These are phyloP conservation scores for Thymallus thymallus DNA, from an alignment of 2,113 vertebrate genomes.

Conservation along the genomic window DNA sequence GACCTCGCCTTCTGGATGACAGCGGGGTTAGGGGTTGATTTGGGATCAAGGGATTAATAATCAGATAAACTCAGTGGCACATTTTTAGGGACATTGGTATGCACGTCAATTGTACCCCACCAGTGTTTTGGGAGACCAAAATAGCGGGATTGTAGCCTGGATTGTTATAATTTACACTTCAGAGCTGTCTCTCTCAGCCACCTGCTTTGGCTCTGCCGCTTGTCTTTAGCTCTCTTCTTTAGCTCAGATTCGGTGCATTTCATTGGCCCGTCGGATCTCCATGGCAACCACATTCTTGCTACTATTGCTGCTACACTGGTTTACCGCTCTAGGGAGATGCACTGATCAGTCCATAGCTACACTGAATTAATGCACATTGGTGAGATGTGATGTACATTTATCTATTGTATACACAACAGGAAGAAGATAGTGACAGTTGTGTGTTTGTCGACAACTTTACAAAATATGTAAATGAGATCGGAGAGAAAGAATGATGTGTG, in stretches of 20 bases:
- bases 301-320: constrained; percentile 51
- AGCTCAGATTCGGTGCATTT: constrained; percentile 69
- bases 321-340: constrained; percentile 61
- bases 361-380: too few species aligned
- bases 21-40: too few species aligned
- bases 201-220: constrained; percentile 72
- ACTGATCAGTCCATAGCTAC: constrained; percentile 25
- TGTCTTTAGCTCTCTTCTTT: constrained; percentile 55
- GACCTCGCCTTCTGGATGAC: too few species aligned
- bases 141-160: constrained; percentile 25
- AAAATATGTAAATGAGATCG: not conserved
- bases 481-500: not conserved
- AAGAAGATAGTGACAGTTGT: not conserved
- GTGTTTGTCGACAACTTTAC: not conserved
- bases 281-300: constrained; percentile 74
- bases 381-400: too few species aligned
- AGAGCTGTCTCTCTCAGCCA: constrained; percentile 72
- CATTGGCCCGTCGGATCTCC: constrained; percentile 74
- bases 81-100: too few species aligned
- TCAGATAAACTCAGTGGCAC: too few species aligned
- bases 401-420: not conserved
- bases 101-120: too few species aligned
- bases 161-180: constrained; percentile 42
- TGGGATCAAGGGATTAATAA: too few species aligned
- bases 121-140: not conserved